Base-by-base conservation (phyloP, 2,888 invertebrate genomes). In the Phytoseiulus persimilis region DNA sequence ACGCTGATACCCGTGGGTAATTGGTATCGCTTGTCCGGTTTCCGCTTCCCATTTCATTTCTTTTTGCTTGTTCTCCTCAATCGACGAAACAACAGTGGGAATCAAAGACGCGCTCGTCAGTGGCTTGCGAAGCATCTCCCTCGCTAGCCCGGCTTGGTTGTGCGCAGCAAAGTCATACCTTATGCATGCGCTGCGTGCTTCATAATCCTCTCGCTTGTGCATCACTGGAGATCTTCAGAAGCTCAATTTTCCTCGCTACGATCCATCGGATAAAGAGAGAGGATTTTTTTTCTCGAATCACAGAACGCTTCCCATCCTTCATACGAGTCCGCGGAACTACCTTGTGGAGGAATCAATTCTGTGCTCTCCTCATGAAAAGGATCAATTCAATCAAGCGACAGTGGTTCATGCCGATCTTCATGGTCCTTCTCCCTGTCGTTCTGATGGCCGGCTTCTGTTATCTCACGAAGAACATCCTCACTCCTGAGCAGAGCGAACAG, bases 341-440 rank as follows among this genome's bases (percentile, higher is more conserved):
- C 23, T 91, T 93, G 5, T 90, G 92, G 5, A 31, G 90, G 0
- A 91, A 92, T 32, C 93, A 93, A 91, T 92, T 93, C 89, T 89
- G 91, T 18, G 93, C 92, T 9, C 91, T 93, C 32, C 91, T 93
- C 32, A 89, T 93, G 32, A 93, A 93, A 91, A 91, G 93, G 33
- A 92, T 93, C 91, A 92, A 93, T 90, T 92, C 92, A 91, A 91
- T 93, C 11, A 91, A 92, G 83, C 91, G 93, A 23, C 92, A 93
- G 91, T 93, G 92, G 91, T 93, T 93, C 91, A 92, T 93, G 45
- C 92, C 93, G 90, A 90, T 93, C 28, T 90, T 90, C 32, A 91
- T 91, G 65, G 18, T 91, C 28, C 33, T 91, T 11, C 32, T 91
- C n/a, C 91, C 91, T 3, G 89, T 90, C 31, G 0, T 90, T 1